Evolutionary conservation across 1,140 invertebrate genomes (phyloP).

Genomic region (Nephotettix cincticeps): DNA sequence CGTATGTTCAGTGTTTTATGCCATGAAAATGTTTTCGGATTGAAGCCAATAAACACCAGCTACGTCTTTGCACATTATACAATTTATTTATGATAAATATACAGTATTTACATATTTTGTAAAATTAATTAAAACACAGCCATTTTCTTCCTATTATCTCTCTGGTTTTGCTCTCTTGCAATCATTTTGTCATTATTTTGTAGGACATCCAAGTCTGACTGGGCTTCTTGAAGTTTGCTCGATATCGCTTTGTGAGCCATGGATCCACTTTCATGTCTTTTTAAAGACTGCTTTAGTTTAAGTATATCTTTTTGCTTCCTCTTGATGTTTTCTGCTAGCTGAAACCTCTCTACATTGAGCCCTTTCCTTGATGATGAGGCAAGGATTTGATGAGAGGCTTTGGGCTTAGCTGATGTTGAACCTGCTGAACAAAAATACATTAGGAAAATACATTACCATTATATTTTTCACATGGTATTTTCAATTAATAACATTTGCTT

Average conservation of each 20-base stretch:
- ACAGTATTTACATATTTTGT: no score
- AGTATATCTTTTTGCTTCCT: conserved; percentile 64
- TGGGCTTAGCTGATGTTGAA: neutral
- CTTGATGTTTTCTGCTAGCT: conserved; percentile 69
- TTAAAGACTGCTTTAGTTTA: conserved; percentile 62
- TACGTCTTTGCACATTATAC: no score
- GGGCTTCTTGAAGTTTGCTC: conserved; percentile 58
- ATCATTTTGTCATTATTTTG: conserved; percentile 62
- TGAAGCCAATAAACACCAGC: no score
- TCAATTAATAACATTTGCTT: no score
- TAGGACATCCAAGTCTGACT: conserved; percentile 59
- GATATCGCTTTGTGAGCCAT: conserved; percentile 58
- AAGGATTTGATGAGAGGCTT: conserved; percentile 38
- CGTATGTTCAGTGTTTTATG: no score
- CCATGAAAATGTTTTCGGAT: no score
- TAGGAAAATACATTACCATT: neutral
- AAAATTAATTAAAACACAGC: conserved; percentile 34
- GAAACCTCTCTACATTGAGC: conserved; percentile 73
- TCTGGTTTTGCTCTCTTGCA: conserved; percentile 33
- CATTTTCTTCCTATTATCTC: conserved; percentile 38
- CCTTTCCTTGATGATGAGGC: conserved; percentile 61
- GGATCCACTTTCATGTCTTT: conserved; percentile 56
- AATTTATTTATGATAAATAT: no score
- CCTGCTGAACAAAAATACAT: neutral
- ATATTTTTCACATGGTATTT: no score